Evolutionary conservation across 1,140 invertebrate genomes (phyloP).

Genomic region (Drosophila teissieri): DNA sequence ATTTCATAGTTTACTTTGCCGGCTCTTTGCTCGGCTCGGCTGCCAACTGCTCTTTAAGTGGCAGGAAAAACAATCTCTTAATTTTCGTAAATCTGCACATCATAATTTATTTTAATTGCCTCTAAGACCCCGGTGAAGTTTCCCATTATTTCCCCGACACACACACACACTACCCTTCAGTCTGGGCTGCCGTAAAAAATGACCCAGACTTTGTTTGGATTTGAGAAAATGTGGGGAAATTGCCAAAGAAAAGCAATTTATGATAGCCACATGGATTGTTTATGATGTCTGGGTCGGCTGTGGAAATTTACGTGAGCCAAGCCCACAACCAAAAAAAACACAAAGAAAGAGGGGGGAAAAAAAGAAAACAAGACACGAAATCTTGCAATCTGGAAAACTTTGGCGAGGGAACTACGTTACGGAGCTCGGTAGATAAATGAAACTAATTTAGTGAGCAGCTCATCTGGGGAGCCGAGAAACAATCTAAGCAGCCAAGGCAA

Average conservation of each 20-base stretch:
- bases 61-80: conserved; percentile 78
- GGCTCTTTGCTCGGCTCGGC: background rate
- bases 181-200: conserved; percentile 69
- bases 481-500: conserved; percentile 51
- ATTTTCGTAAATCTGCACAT: conserved; percentile 84
- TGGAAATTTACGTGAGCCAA: conserved; percentile 71
- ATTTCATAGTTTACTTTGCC: conserved; percentile 42
- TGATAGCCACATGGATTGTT: conserved; percentile 73
- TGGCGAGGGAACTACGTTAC: conserved; percentile 19
- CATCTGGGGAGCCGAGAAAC: conserved; percentile 39
- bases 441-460: conserved; percentile 77
- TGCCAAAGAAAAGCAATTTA: conserved; percentile 72
- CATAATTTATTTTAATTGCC: conserved; percentile 85
- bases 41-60: conserved; percentile 15
- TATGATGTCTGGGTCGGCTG: conserved; percentile 70
- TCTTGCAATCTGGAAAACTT: conserved; percentile 52
- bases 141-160: conserved; percentile 22
- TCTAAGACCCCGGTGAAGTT: conserved; percentile 60
- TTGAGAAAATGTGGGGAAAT: conserved; percentile 40
- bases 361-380: conserved; percentile 48
- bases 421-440: conserved; percentile 63
- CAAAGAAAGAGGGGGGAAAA: conserved; percentile 10
- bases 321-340: conserved; percentile 9
- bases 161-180: background rate
- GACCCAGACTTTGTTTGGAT: conserved; percentile 48